Evolutionary conservation across 2,113 vertebrate genomes (phyloP), one percentile per base, ranked within the genome.

Genomic region (Thamnaconus septentrionalis): DNA sequence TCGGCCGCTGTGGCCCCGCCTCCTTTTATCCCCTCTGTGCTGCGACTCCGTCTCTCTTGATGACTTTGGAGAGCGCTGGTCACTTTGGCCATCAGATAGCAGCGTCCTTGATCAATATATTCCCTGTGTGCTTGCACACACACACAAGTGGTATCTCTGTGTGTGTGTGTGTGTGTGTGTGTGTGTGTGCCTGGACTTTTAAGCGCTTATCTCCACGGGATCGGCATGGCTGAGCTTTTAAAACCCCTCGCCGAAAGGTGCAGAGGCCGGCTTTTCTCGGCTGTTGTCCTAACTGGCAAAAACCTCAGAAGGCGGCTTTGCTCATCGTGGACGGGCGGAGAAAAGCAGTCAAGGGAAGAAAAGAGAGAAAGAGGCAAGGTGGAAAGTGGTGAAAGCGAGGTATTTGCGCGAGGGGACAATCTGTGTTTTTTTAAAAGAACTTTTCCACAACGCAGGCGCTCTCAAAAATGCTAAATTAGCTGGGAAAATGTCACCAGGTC

Each of bases 21-120:
- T 31, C 18, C 18, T 31, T 31, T 31, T 31, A 31, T 73, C 65
- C 67, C 71, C 61, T 61, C 51, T 46, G 45, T 46, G 9, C 61
- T 52, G 71, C 53, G 61, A 46, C 9, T 40, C 8, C 52, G 8
- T 67, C 61, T 82, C 68, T 80, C 70, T 71, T 78, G 79, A 83
- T 85, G 79, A 81, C 83, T 84, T 88, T 76, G 60, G 81, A 72
- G 76, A 81, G 53, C 70, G 50, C 18, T 54, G 70, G 74, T 71
- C 66, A 56, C 76, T 76, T 60, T 70, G 60, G 74, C 74, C 75
- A 88, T 86, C 82, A 86, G 83, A 88, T 88, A 87, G 78, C 72
- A 68, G 73, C 53, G 67, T 75, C 78, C 80, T 73, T 71, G 70
- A 82, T 84, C 76, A 44, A 85, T 86, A 82, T 39, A 59, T 71